Evolutionary conservation across 2,888 invertebrate species (phyloP).

Genomic region (Lepidocyrtoides sp.): DNA sequence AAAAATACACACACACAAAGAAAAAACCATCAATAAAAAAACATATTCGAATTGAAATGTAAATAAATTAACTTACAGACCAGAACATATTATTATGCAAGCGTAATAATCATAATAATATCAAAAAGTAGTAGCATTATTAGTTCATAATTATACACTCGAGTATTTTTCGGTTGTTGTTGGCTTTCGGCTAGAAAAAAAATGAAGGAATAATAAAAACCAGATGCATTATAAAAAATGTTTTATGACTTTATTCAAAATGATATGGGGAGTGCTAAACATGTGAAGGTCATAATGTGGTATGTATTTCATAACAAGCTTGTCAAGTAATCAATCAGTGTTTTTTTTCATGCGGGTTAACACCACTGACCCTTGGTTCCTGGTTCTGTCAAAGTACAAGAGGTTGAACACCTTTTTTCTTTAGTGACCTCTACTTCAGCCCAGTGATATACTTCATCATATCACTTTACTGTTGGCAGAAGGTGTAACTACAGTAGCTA

Average conservation of each 20-base stretch:
- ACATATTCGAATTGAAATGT: slow-evolving; percentile 30
- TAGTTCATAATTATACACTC: background rate
- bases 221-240: background rate
- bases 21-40: too few relatives aligned
- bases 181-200: background rate
- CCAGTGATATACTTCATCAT: background rate
- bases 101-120: background rate
- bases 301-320: slow-evolving; percentile 15
- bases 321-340: slow-evolving; percentile 31
- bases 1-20: too few relatives aligned
- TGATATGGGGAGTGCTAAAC: background rate
- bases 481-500: slow-evolving; percentile 15
- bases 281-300: background rate
- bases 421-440: background rate
- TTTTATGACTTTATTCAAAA: slow-evolving; percentile 48
- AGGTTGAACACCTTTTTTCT: background rate
- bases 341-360: background rate
- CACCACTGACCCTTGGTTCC: background rate
- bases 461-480: background rate
- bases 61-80: background rate
- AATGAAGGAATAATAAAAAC: background rate
- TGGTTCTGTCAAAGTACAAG: background rate
- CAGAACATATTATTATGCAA: background rate
- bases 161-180: background rate
- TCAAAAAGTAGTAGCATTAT: background rate